These are phyloP conservation scores for Isichthys henryi DNA, from an alignment of 2,113 vertebrate genomes.

Conservation along the genomic window DNA sequence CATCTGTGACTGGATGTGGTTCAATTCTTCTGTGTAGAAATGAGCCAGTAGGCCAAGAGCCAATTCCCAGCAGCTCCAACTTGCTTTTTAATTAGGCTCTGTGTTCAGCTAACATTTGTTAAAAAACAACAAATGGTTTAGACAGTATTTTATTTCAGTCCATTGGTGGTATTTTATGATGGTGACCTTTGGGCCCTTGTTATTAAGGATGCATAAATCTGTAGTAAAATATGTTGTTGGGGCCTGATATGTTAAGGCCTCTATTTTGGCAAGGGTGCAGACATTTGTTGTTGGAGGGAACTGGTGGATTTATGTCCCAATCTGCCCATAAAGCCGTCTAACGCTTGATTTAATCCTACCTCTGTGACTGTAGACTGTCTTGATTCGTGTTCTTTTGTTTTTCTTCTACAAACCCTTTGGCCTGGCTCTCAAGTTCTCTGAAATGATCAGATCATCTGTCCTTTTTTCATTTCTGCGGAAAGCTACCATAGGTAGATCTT, in stretches of 20 bases:
- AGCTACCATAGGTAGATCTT: not conserved
- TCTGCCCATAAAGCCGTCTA: not conserved
- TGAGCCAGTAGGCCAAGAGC: not conserved
- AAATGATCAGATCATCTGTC: not conserved
- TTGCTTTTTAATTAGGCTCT: not conserved
- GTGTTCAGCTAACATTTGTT: not conserved
- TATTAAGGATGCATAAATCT: not conserved
- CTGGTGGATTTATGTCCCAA: not conserved
- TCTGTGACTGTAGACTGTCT: not conserved
- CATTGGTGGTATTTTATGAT: not conserved
- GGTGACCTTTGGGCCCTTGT: not conserved
- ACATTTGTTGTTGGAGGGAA: not conserved
- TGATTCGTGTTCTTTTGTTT: slow-evolving; percentile 6
- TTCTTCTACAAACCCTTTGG: not conserved
- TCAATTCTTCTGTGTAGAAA: not conserved
- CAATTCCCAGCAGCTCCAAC: not conserved
- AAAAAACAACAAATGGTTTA: not conserved
- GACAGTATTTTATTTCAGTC: not conserved
- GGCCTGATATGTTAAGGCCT: not conserved
- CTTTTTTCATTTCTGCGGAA: not conserved
- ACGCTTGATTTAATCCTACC: slow-evolving; percentile 3
- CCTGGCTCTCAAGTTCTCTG: not conserved
- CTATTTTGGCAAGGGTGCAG: slow-evolving; percentile 2
- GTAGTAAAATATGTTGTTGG: not conserved
- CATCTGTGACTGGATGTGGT: not conserved